A percentile compares a stretch with the other conserved stretches of the same genome.
phyloP scores from a whole-genome alignment of 2,888 invertebrate species.

The Synanthedon myopaeformis region DNA sequence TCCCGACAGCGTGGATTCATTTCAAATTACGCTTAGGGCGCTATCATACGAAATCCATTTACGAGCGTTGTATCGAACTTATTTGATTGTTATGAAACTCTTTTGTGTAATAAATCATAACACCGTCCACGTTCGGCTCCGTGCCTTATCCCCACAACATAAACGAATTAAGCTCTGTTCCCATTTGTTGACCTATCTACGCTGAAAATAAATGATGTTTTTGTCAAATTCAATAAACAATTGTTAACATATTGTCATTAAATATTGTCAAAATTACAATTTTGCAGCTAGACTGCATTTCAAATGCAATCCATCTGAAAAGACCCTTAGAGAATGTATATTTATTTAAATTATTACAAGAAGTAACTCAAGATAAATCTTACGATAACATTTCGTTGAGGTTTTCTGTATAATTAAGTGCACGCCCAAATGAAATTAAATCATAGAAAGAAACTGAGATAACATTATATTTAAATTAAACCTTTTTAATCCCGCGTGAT shows the following conservation, averaged over 20 bases:
- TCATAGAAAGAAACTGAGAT: conserved; percentile 5
- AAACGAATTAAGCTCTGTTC: not conserved
- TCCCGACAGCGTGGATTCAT: conserved; percentile 8
- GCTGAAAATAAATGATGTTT: no score
- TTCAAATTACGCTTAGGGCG: not conserved
- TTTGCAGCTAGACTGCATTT: no score
- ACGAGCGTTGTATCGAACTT: not conserved
- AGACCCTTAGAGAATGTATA: no score
- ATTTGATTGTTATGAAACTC: conserved; percentile 5
- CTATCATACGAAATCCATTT: not conserved
- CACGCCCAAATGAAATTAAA: conserved; percentile 9
- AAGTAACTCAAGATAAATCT: no score
- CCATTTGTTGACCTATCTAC: no score
- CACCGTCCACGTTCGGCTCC: no score
- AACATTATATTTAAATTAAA: conserved; percentile 18
- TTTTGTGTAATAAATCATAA: not conserved
- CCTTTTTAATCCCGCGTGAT: conserved; percentile 1
- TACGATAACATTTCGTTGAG: conserved; percentile 9
- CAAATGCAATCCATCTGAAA: no score
- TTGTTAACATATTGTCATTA: no score
- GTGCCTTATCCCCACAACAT: not conserved
- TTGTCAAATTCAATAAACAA: no score
- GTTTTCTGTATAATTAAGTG: conserved; percentile 9
- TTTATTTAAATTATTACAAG: no score
- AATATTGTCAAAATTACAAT: no score